A percentile compares a stretch with the other conserved stretches of the same genome.
phyloP scores from a whole-genome alignment of 2,888 invertebrate species.

The Epiperipatus broadwayi region DNA sequence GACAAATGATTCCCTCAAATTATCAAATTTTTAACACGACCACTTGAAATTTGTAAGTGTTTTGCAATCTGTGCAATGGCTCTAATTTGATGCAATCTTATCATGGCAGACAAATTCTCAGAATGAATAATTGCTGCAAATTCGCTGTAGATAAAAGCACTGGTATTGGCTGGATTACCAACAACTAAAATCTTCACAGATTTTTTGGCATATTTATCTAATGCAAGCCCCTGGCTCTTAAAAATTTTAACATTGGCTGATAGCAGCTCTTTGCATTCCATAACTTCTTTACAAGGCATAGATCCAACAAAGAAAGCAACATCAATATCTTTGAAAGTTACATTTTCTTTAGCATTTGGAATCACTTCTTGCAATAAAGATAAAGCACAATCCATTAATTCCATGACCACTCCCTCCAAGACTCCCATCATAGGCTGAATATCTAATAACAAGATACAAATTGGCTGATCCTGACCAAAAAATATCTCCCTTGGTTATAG shows the following conservation, averaged over 20 bases:
- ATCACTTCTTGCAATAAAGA: conserved; percentile 28
- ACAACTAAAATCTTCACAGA: conserved; percentile 28
- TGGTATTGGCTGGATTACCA: conserved; percentile 31
- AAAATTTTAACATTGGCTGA: conserved; percentile 30
- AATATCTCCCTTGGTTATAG: conserved; percentile 32
- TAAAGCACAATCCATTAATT: conserved; percentile 33
- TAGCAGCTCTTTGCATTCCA: conserved; percentile 31
- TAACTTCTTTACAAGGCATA: conserved; percentile 29
- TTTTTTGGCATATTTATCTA: conserved; percentile 24
- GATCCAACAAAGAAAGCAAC: conserved; percentile 30
- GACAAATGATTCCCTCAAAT: conserved; percentile 32
- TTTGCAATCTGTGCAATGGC: conserved; percentile 27
- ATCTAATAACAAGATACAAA: conserved; percentile 28
- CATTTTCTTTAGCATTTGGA: conserved; percentile 21
- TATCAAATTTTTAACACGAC: conserved; percentile 24
- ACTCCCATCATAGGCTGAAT: conserved; percentile 30
- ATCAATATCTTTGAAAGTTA: conserved; percentile 28
- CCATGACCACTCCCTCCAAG: conserved; percentile 34
- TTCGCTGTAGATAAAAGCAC: conserved; percentile 26
- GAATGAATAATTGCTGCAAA: conserved; percentile 26
- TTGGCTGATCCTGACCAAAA: conserved; percentile 25
- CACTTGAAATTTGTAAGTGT: background rate
- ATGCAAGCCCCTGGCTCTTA: conserved; percentile 26
- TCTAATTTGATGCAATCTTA: conserved; percentile 30
- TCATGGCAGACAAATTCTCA: conserved; percentile 28